A percentile compares a stretch with the other conserved stretches of the same genome.
phyloP scores from a whole-genome alignment of 2,113 vertebrate genomes.

The Globicephala melas region DNA sequence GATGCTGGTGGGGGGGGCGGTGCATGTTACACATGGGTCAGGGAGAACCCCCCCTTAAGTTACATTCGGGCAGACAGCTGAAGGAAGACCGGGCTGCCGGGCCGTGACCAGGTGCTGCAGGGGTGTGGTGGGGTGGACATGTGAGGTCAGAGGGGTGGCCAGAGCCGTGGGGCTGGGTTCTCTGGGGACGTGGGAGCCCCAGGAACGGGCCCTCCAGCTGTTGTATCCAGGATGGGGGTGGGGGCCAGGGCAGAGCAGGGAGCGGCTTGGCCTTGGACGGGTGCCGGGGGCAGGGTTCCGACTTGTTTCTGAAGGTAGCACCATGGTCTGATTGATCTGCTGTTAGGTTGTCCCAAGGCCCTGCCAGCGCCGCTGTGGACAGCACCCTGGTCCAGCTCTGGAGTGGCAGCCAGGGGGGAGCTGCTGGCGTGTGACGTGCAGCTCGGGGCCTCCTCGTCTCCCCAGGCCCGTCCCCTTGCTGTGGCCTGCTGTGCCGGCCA shows the following conservation, averaged over 20 bases:
- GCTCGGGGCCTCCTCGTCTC: fast-evolving
- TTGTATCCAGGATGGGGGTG: background rate
- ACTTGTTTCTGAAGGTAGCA: background rate
- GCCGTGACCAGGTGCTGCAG: fast-evolving
- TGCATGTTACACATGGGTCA: fast-evolving
- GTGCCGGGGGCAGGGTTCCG: background rate
- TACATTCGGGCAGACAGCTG: background rate
- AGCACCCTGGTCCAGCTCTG: fast-evolving
- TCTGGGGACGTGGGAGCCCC: background rate
- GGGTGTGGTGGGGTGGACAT: fast-evolving
- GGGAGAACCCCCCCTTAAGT: background rate
- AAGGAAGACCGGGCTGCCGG: background rate
- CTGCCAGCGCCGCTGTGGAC: fast-evolving
- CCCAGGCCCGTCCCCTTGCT: background rate
- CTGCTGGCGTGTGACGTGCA: fast-evolving
- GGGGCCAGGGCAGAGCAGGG: no score
- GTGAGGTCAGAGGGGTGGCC: background rate
- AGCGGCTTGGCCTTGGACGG: fast-evolving
- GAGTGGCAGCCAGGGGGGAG: background rate
- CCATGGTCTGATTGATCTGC: fast-evolving
- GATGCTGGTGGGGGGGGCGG: background rate
- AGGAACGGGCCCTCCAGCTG: background rate
- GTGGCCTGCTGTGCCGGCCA: fast-evolving
- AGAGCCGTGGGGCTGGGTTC: fast-evolving
- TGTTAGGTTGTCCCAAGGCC: background rate